Base-by-base conservation (phyloP, 2,888 invertebrate genomes). In the Tineola bisselliella region DNA sequence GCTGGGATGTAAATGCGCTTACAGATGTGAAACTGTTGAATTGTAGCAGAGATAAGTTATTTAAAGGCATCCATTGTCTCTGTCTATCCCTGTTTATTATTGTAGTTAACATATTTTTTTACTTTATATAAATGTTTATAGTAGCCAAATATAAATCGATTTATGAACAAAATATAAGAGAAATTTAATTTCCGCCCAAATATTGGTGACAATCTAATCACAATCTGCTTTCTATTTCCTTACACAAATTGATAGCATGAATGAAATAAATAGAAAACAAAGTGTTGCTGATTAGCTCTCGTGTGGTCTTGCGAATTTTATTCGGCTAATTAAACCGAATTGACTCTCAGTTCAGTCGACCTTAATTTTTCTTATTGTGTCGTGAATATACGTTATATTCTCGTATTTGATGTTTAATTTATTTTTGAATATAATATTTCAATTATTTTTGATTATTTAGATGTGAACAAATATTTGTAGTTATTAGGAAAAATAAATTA, bases 271-370 rank as follows among this genome's bases (percentile, higher is more conserved):
- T 67, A 64, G 66, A 63, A 73, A 70, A 75, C 72, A 74, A 73
- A 74, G 68, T 70, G 66, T 30, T 65, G 65, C 70, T 73, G 70
- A 74, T 75, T 73, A 69, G 69, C 65, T 67, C 67, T 68, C 63
- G 65, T 68, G 68, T 69, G 68, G 67, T 65, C 66, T 38, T 38
- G 38, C 38, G n/a, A 38, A 38, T n/a, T 38, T 38, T n/a, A 38
- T 38, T 38, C 38, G 38, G n/a, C 38, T 38, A 12, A 38, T 38
- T 38, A 38, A 38, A 6, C n/a, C 38, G 38, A 38, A 38, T 38
- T 38, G 38, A 25, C 25, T 25, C 25, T 25, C 25, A 25, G 25
- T 25, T 25, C n/a, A 38, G 38, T 38, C 6, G 38, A 38, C 3
- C 38, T 38, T 38, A 38, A 38, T 38, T 38, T 25, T 38, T n/a